Percentiles rank a stretch among this genome's conserved stretches.
Conservation (phyloP, 2,888 invertebrate genomes). For the Girardia tigrina region DNA sequence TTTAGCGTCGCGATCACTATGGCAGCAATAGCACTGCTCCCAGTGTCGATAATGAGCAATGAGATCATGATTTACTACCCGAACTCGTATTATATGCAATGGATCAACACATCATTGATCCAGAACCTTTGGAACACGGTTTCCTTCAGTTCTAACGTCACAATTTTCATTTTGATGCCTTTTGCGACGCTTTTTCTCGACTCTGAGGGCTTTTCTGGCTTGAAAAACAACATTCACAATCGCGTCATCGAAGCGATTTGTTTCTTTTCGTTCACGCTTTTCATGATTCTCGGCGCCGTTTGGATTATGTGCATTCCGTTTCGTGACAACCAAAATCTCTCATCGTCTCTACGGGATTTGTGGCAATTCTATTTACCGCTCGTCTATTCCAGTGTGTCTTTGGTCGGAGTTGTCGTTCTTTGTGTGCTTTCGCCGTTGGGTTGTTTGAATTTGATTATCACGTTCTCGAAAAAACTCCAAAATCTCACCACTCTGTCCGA, state of each 20-base stretch:
- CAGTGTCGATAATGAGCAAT: constrained; percentile 92
- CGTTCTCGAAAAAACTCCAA: not conserved
- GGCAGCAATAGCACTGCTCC: constrained; percentile 79
- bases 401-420: constrained; percentile 80
- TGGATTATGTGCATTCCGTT: constrained; percentile 70
- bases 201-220: constrained; percentile 84
- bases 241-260: constrained; percentile 83
- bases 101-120: constrained; percentile 92
- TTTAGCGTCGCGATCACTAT: constrained; percentile 81
- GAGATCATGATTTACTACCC: constrained; percentile 86
- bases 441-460: constrained; percentile 57
- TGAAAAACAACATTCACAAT: constrained; percentile 69
- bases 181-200: constrained; percentile 96
- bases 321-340: constrained; percentile 57
- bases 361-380: constrained; percentile 71
- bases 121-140: constrained; percentile 95
- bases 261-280: constrained; percentile 68
- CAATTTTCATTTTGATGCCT: constrained; percentile 82
- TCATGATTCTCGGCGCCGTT: constrained; percentile 73
- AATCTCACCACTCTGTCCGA: not conserved
- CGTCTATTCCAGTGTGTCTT: constrained; percentile 91
- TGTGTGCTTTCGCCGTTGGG: constrained; percentile 91
- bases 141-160: constrained; percentile 84
- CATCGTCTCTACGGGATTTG: constrained; percentile 26
- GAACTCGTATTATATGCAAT: constrained; percentile 88